A percentile compares a stretch with the other conserved stretches of the same genome.
phyloP scores from a whole-genome alignment of 2,888 invertebrate species.

The Buathra laborator region DNA sequence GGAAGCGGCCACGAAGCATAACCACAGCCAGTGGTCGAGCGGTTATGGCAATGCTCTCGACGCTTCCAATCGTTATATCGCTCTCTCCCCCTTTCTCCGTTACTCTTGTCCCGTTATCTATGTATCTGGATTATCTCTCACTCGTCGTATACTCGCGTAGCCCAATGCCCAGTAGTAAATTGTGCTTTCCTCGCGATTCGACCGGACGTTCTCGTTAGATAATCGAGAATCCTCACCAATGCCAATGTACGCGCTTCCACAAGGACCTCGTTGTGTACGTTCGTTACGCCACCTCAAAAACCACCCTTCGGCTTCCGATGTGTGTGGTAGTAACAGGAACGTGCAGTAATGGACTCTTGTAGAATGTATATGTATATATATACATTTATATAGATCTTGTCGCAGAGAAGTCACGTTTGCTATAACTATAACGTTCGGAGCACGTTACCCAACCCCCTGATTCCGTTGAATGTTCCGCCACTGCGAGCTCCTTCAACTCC shows the following conservation, averaged over 20 bases:
- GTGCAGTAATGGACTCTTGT: background rate
- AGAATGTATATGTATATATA: background rate
- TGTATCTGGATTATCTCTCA: background rate
- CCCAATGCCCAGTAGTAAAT: constrained; percentile 51
- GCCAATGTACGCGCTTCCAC: background rate
- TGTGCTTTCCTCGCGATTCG: constrained; percentile 58
- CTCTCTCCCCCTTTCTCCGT: background rate
- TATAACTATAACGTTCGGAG: constrained; percentile 4
- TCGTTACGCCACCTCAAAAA: constrained; percentile 53
- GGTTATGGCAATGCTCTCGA: constrained; percentile 47
- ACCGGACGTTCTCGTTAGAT: constrained; percentile 60
- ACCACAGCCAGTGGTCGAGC: constrained; percentile 53
- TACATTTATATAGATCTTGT: background rate
- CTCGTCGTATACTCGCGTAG: background rate
- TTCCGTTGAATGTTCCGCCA: constrained; percentile 12
- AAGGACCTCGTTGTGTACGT: constrained; percentile 16
- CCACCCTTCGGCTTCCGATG: constrained; percentile 5
- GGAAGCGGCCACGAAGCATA: constrained; percentile 42
- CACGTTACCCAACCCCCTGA: constrained; percentile 13
- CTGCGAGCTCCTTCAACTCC: constrained; percentile 21
- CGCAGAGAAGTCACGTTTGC: background rate
- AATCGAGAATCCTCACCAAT: constrained; percentile 45
- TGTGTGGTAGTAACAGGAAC: constrained; percentile 8
- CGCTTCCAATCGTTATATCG: constrained; percentile 23
- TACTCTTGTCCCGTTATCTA: background rate